phyloP scores from a whole-genome alignment of 2,113 vertebrate species.

The Gobio gobio region DNA sequence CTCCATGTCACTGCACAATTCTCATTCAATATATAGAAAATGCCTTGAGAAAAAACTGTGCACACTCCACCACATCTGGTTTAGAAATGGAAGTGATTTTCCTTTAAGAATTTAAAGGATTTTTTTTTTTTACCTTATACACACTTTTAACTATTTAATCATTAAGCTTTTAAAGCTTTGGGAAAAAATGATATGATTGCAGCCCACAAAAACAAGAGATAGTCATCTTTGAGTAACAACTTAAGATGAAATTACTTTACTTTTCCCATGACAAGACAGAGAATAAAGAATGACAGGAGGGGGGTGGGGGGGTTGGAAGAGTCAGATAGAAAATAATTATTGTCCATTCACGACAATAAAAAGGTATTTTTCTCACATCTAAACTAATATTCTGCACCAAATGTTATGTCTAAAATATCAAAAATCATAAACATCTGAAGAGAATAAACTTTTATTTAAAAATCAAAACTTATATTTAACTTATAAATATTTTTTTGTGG shows the following conservation, averaged over 20 bases:
- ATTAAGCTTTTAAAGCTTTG: background rate
- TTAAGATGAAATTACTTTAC: background rate
- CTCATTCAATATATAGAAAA: background rate
- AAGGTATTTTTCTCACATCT: background rate
- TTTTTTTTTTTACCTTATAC: too few species aligned
- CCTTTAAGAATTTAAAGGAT: background rate
- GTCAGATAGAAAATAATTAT: background rate
- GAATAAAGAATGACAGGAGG: background rate
- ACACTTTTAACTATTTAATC: too few species aligned
- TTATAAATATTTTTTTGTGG: background rate
- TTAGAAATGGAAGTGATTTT: background rate
- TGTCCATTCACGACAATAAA: background rate
- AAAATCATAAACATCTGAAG: background rate
- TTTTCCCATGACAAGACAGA: background rate
- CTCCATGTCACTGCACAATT: background rate
- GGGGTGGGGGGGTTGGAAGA: background rate
- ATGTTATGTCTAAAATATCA: background rate
- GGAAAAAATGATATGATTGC: background rate
- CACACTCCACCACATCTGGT: background rate
- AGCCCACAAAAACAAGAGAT: conserved; percentile 13
- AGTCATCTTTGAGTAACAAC: background rate
- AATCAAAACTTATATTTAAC: too few species aligned
- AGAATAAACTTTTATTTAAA: background rate
- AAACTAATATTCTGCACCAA: background rate
- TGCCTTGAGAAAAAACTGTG: background rate